These are phyloP conservation scores for Meriones psammophilus DNA, from an alignment of 2,797 vertebrate species.

Conservation along the genomic window DNA sequence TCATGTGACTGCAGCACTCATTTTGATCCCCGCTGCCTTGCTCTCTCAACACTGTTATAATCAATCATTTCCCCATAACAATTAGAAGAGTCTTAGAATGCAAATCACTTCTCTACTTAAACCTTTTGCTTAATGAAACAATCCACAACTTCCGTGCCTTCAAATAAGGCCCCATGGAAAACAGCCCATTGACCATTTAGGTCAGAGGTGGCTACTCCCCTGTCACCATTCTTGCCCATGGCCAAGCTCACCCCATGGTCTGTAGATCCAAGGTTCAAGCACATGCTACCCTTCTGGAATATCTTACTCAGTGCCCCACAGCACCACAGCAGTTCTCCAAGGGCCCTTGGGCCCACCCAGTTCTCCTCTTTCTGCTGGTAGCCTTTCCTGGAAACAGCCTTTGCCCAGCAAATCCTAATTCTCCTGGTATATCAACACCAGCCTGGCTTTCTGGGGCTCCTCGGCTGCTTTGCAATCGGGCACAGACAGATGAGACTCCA, in stretches of 20 bases:
- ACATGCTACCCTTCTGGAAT: neutral
- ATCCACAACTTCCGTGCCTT: neutral
- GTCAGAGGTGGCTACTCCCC: neutral
- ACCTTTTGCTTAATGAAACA: neutral
- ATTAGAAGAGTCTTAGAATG: neutral
- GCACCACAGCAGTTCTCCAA: neutral
- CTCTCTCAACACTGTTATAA: neutral
- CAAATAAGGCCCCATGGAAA: fast-evolving
- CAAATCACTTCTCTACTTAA: neutral
- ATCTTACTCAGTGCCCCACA: fast-evolving
- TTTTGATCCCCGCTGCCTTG: neutral
- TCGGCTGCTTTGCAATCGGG: neutral
- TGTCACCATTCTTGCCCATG: too few species aligned
- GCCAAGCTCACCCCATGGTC: neutral
- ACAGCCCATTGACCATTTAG: neutral
- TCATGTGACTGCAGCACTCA: fast-evolving
- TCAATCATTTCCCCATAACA: neutral
- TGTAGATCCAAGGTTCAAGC: neutral
- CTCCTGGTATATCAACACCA: neutral
- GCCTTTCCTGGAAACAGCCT: neutral
- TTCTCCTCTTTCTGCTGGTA: neutral
- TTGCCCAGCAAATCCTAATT: neutral
- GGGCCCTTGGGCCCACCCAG: neutral
- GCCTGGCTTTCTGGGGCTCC: neutral
- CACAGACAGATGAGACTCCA: too few species aligned